Evolutionary conservation across 2,797 vertebrate genomes (phyloP), one percentile per base, ranked within the genome.

Genomic region (Hydrolagus colliei): DNA sequence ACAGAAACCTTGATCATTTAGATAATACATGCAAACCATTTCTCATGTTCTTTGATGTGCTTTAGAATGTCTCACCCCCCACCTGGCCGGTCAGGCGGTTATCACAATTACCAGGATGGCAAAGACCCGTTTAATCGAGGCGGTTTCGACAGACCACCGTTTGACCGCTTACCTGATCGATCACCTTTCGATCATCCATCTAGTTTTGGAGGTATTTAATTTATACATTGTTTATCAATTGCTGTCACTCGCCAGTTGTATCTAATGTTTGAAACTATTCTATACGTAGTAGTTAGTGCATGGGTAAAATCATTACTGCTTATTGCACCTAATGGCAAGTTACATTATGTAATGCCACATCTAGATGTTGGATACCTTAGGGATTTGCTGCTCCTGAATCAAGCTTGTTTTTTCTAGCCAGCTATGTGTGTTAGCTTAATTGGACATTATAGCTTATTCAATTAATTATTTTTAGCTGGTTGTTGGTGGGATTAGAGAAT

Each of bases 141-240:
- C n/a, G 92, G 92, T 35, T 97, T 95, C 86, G 97, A 99, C 27
- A 94, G 97, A 87, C 92, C 94, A 2, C 91, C 94, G 0, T 98
- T 95, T 73, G 97, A 98, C 73, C 90, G 95, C 73, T 95, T 93
- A 85, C 89, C 95, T 32, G 98, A 99, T 74, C 96, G 96, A 79
- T 91, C 93, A 76, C 72, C 90, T 0, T 98, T 96, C 72, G 92
- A 97, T 86, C 95, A 84, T 14, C 27, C 79, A 52, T 35, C 65
- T 32, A 52, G 63, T 71, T 84, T 84, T 84, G 79, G 65, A 84
- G 79, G 79, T 84, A 77, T n/a, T 77, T 77, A 68, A 52, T 18
- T 32, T 82, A 20, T 67, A 35, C 71, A 20, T 9, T 82, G 27
- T 22, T 18, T 32, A 65, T 27, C 63, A 14, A 67, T 63, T 63